Evolutionary conservation across 2,888 invertebrate species (phyloP), one percentile per base, ranked within the genome.

Genomic region (Cenopis cana): DNA sequence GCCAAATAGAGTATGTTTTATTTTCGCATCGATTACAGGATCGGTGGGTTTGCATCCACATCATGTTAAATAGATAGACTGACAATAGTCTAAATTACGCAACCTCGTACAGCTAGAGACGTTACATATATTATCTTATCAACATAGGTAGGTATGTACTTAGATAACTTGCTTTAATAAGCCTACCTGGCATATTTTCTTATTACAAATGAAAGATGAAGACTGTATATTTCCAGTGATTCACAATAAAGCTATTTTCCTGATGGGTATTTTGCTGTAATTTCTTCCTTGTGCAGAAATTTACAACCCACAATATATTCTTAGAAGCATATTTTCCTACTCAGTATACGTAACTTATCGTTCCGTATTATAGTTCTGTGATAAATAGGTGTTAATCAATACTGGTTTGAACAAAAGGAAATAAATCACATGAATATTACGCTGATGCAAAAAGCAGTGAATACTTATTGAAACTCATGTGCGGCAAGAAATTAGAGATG

Each of bases 401-500:
- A 54, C 52, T 20, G 14, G 46, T 33, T 11, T 8, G 12, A 56
- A 56, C 55, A 61, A 68, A 46, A 61, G 68, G 61, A 69, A 55
- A 33, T 41, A 69, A 69, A 36, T 24, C 46, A 29, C 14, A 49
- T 72, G 38, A 68, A 72, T 76, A 76, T 68, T 68, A 75, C 73
- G 46, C 46, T 46, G n/a, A 46, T 46, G 46, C 46, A n/a, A 46
- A n/a, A 68, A 71, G 73, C 78, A 76, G 73, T 75, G 78, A 75
- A 74, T 76, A 77, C 72, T 64, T 54, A 64, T 54, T 73, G 75
- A 72, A 75, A 75, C 80, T 82, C 79, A n/a, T 80, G 77, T 74
- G 74, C 81, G 84, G 81, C 79, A 84, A 69, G 84, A 73, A 81
- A 86, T 74, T 69, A 69, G 81, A 85, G 76, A 84, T 82, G 82